Evolutionary conservation across 2,888 invertebrate species (phyloP), one percentile per base, ranked within the genome.

Genomic region (Morpho deidamia): DNA sequence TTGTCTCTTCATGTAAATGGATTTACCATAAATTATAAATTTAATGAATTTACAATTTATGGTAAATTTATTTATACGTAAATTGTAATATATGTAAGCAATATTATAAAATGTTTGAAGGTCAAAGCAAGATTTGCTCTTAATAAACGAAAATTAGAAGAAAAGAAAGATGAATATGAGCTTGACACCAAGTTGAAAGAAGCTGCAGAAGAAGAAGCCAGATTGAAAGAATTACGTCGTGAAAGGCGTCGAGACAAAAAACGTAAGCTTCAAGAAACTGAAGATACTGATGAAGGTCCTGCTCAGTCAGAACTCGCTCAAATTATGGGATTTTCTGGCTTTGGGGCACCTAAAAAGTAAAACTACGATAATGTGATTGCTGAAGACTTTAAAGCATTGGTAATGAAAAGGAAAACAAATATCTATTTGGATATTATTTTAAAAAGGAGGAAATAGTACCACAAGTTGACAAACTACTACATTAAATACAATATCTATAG

Each of bases 281-380:
- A 86, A 8, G 89, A 87, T 0, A 62, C 66, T 0, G 82, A 84
- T 14, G 83, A 87, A 1, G 73, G 90, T 0, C 91, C 92, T 0
- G 92, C 91, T 8, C 92, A 92, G 43, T 90, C 89, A 41, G 96
- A 97, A 74, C 91, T 99, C 75, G 95, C 96, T 11, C 94, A 95
- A 64, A 94, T 98, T 60, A 99, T 99, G 98, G 98, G 98, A 8
- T 98, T 98, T 78, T 95, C 96, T 7, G 98, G 97, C 0, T 98
- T 98, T 86, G 96, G 96, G 7, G 93, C 94, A 4, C 92, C 95
- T 7, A 97, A 96, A 73, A 96, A 96, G 78, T 93, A 91, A 83
- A 11, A n/a, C 7, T 8, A 41, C n/a, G 23, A 37, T n/a, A 35
- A 37, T 37, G 37, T 7, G 8, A 37, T 10, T 5, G 5, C 23